Conservation (phyloP, 2,797 vertebrate genomes). For the Zenarchopterus dispar region DNA sequence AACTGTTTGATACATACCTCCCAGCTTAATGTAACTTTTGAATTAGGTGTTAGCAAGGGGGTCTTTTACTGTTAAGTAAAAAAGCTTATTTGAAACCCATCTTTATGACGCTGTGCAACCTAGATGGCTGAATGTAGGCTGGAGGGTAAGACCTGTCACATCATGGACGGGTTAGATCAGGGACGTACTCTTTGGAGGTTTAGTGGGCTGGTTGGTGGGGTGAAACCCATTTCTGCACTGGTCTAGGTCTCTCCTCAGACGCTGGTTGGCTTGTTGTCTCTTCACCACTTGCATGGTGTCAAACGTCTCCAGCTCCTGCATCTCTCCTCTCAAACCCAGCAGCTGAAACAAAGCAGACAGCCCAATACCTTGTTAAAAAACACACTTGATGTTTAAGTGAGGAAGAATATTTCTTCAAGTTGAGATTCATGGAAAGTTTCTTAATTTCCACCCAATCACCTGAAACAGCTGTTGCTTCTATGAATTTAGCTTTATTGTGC, state of each 20-base stretch:
- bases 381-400: background rate
- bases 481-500: no score
- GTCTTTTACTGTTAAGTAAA: no score
- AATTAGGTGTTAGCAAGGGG: background rate
- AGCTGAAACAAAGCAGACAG: constrained; percentile 52
- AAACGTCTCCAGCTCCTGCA: constrained; percentile 66
- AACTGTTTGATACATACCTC: background rate
- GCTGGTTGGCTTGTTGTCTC: constrained; percentile 61
- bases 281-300: constrained; percentile 69
- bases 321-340: constrained; percentile 37
- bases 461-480: no score
- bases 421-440: no score
- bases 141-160: background rate
- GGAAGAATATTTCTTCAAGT: background rate
- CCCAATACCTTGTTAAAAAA: background rate
- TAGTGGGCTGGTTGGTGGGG: constrained; percentile 22
- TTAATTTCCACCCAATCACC: no score
- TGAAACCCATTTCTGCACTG: constrained; percentile 47
- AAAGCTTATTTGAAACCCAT: background rate
- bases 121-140: no score
- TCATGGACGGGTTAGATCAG: background rate
- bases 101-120: background rate
- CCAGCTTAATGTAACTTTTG: background rate
- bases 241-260: constrained; percentile 68
- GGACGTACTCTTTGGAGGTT: constrained; percentile 37